These are phyloP conservation scores for Tenthredo amoena DNA, from an alignment of 2,888 invertebrate species.

Conservation along the genomic window DNA sequence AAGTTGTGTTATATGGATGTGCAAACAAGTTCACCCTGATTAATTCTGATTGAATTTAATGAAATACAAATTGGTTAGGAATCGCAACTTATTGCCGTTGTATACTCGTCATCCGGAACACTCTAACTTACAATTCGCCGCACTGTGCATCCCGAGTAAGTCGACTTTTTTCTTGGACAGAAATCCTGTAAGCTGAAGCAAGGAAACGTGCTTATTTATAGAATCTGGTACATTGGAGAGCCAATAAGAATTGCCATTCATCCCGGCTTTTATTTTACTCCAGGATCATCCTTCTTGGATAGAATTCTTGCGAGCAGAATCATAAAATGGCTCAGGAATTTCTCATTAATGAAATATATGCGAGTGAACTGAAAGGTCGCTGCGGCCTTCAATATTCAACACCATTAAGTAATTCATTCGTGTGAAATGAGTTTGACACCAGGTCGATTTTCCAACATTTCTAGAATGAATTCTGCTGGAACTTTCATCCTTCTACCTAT, in stretches of 20 bases:
- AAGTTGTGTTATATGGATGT: not conserved
- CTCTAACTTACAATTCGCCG: not conserved
- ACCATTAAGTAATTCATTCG: not conserved
- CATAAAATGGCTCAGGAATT: slow-evolving; percentile 3
- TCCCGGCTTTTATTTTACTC: not conserved
- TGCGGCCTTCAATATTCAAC: not conserved
- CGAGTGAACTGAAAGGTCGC: not conserved
- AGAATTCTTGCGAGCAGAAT: not conserved
- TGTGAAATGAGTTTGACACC: slow-evolving; percentile 2
- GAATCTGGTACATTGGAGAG: not conserved
- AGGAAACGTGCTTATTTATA: not conserved
- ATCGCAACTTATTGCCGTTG: not conserved
- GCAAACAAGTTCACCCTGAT: slow-evolving; percentile 56
- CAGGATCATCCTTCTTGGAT: not conserved
- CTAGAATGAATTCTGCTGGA: not conserved
- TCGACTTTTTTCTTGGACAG: not conserved
- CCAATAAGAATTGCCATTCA: not conserved
- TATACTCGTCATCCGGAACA: slow-evolving; percentile 4
- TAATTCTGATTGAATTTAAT: slow-evolving; percentile 64
- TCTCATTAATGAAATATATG: slow-evolving; percentile 7
- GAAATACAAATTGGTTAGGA: slow-evolving; percentile 59
- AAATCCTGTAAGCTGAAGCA: not conserved
- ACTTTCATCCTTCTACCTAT: not conserved
- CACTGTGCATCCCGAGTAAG: not conserved
- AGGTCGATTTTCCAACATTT: not conserved